Evolutionary conservation across 1,140 invertebrate genomes (phyloP).

Genomic region (Drosophila ironensis): DNA sequence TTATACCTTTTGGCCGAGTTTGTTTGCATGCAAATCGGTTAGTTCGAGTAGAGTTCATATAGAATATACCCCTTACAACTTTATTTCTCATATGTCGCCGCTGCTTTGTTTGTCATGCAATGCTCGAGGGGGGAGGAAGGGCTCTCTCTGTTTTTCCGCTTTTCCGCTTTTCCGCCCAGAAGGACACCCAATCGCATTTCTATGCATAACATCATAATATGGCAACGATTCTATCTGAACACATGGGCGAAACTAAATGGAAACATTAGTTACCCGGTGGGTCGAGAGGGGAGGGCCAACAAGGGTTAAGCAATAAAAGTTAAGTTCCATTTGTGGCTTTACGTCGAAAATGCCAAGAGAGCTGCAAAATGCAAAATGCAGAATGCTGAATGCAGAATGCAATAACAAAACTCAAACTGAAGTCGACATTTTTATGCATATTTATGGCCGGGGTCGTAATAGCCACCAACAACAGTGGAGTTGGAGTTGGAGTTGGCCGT

Average conservation of each 20-base stretch:
- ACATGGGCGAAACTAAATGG: constrained; percentile 50
- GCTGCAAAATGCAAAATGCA: not conserved
- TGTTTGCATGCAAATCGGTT: constrained; percentile 52
- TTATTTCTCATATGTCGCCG: constrained; percentile 47
- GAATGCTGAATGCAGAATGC: constrained; percentile 6
- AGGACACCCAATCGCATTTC: constrained; percentile 48
- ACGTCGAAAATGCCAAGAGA: constrained; percentile 5
- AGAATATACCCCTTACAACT: constrained; percentile 40
- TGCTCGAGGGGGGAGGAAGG: too few species aligned
- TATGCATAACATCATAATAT: constrained; percentile 55
- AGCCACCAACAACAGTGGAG: not conserved
- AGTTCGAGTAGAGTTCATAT: constrained; percentile 25
- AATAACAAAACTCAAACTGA: constrained; percentile 56
- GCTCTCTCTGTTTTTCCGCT: too few species aligned
- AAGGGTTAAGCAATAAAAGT: constrained; percentile 40
- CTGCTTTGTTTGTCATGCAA: constrained; percentile 44
- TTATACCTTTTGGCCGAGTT: constrained; percentile 40
- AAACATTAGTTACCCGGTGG: constrained; percentile 41
- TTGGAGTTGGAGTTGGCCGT: too few species aligned
- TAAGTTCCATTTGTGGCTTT: constrained; percentile 49
- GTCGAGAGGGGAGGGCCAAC: not conserved
- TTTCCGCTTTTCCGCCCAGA: too few species aligned
- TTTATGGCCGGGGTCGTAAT: constrained; percentile 51
- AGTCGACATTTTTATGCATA: constrained; percentile 75
- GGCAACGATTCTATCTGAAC: constrained; percentile 48